Evolutionary conservation across 2,888 invertebrate species (phyloP), one percentile per base, ranked within the genome.

Genomic region (Pyrrhosoma nymphula): DNA sequence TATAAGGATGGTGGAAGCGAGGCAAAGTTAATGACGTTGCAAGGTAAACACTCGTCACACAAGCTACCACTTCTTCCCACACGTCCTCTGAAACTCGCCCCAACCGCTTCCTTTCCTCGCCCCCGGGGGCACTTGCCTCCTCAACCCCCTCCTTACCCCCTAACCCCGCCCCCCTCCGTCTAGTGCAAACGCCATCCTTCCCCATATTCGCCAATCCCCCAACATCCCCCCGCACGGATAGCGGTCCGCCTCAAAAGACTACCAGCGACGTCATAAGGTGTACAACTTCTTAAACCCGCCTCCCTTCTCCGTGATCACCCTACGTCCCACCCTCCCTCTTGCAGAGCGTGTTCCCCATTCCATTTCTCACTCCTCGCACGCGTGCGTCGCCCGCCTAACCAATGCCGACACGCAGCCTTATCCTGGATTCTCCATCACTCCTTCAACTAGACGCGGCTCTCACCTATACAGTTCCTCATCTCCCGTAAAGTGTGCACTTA

Each of bases 21-120:
- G 93, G 93, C 93, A 93, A 93, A 93, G 93, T 93, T 93, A 75
- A 93, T 93, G 93, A 93, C 93, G 93, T 93, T 93, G 69, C 93
- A 93, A 93, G 93, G 93, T 93, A 93, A 93, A 93, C 93, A 93
- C 93, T 93, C 93, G 93, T 93, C 93, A 75, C 93, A 75, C 93
- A 69, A 75, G 93, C 93, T 75, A 69, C 93, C 93, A 47, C 93
- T 93, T 69, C 47, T 47, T 89, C 89, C 89, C 89, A 89, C 56
- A 47, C 89, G n/a, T 56, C n/a, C 89, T 39, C 14, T 55, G 26
- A 89, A 47, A 16, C 89, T 89, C 39, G 10, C 16, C 47, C 89
- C 10, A 3, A 18, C 88, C 30, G 18, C 82, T n/a, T 26, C 82
- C 82, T n/a, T n/a, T 26, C 82, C 82, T n/a, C 23, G 20, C 47